A percentile compares a stretch with the other conserved stretches of the same genome.
phyloP scores from a whole-genome alignment of 2,888 invertebrate genomes.

The Ypsolopha scabrella region DNA sequence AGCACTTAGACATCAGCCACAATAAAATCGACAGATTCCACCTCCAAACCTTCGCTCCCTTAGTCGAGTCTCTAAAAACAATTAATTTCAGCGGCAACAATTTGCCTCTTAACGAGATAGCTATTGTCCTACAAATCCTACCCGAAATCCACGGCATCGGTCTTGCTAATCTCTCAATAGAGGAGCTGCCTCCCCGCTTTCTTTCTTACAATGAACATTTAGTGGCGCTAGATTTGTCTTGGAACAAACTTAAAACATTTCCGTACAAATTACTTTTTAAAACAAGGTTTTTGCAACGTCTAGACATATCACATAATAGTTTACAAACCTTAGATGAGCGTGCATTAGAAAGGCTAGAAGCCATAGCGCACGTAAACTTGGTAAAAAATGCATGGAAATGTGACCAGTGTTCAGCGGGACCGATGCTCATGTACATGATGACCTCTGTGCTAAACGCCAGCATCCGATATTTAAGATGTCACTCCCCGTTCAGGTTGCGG shows the following conservation, averaged over 20 bases:
- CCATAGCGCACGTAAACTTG: conserved; percentile 63
- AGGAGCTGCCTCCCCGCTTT: conserved; percentile 68
- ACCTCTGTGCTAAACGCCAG: conserved; percentile 63
- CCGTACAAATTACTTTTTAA: conserved; percentile 68
- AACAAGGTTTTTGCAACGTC: conserved; percentile 68
- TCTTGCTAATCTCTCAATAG: conserved; percentile 70
- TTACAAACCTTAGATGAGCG: conserved; percentile 73
- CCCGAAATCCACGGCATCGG: conserved; percentile 69
- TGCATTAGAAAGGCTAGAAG: conserved; percentile 69
- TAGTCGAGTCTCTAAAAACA: conserved; percentile 72
- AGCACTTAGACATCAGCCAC: conserved; percentile 79
- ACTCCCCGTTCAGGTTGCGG: conserved; percentile 66
- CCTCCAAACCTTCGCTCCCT: conserved; percentile 69
- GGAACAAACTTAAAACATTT: conserved; percentile 74
- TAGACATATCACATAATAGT: conserved; percentile 82
- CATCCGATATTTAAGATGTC: conserved; percentile 68
- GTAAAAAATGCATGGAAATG: conserved; percentile 78
- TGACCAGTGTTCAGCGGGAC: conserved; percentile 72
- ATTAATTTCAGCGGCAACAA: conserved; percentile 80
- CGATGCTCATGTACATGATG: conserved; percentile 68
- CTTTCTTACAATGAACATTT: conserved; percentile 72
- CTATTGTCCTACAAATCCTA: conserved; percentile 68
- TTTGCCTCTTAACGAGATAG: conserved; percentile 66
- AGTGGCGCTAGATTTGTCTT: conserved; percentile 77
- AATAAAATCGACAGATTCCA: conserved; percentile 80